Evolutionary conservation across 2,888 invertebrate genomes (phyloP).

Genomic region (Laspeyria flexula): DNA sequence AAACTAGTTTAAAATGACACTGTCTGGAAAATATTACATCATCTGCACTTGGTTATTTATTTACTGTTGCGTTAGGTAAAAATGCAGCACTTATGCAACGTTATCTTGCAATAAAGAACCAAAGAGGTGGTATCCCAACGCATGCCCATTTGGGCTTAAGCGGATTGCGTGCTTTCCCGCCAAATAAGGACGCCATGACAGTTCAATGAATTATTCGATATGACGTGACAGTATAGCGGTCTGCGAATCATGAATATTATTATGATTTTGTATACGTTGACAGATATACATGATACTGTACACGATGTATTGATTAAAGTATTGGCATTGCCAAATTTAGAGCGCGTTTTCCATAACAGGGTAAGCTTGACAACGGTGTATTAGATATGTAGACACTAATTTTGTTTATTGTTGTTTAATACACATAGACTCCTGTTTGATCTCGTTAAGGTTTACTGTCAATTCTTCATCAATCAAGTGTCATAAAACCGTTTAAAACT

Average conservation of each 20-base stretch:
- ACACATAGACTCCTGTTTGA: not conserved
- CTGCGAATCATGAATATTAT: conserved; percentile 66
- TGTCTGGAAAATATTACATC: conserved; percentile 7
- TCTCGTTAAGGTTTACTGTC: not conserved
- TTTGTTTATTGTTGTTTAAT: conserved; percentile 33
- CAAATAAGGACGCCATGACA: conserved; percentile 82
- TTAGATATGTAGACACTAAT: conserved; percentile 31
- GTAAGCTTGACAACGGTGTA: conserved; percentile 29
- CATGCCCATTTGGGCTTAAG: conserved; percentile 78
- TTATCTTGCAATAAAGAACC: conserved; percentile 76
- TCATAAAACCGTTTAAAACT: too few species aligned
- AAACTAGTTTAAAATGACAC: conserved; percentile 3
- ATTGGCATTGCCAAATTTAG: conserved; percentile 70
- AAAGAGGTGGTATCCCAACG: conserved; percentile 65
- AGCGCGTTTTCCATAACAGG: conserved; percentile 49
- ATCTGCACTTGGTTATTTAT: conserved; percentile 24
- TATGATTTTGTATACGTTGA: conserved; percentile 53
- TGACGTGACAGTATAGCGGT: conserved; percentile 62
- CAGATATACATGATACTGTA: conserved; percentile 39
- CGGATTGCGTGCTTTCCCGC: conserved; percentile 81
- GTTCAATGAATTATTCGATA: conserved; percentile 82
- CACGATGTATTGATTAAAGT: conserved; percentile 68
- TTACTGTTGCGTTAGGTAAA: conserved; percentile 52
- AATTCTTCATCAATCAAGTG: not conserved
- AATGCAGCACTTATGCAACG: conserved; percentile 65